phyloP scores from a whole-genome alignment of 2,888 invertebrate genomes.

The Acleris laterana region DNA sequence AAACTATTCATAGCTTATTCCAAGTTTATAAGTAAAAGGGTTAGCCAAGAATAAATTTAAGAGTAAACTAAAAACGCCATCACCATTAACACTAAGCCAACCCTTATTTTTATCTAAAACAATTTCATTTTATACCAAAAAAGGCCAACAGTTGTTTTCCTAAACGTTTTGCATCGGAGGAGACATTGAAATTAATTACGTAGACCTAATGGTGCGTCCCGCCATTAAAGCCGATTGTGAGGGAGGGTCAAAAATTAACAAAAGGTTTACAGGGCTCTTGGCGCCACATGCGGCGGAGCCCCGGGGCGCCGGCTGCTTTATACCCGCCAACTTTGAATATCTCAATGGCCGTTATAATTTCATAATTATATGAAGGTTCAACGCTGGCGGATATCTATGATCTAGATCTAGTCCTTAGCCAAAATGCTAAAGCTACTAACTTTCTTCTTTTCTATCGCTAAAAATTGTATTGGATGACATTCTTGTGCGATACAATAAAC shows the following conservation, averaged over 20 bases:
- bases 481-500: no score
- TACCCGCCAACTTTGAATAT: conserved; percentile 33
- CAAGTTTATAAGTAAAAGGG: no score
- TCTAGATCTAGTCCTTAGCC: no score
- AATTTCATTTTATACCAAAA: conserved; percentile 4
- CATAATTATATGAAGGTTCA: conserved; percentile 8
- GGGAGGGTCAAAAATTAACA: conserved; percentile 38
- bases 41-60: no score
- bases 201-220: conserved; percentile 26
- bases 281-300: conserved; percentile 16
- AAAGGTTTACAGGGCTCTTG: conserved; percentile 29
- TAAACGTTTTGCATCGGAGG: conserved; percentile 21
- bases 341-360: conserved; percentile 22
- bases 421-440: no score
- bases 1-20: no score
- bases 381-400: neutral
- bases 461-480: no score
- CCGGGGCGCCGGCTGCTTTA: conserved; percentile 6
- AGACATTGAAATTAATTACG: conserved; percentile 36
- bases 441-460: no score
- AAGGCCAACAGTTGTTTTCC: conserved; percentile 18
- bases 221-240: conserved; percentile 34
- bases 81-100: no score
- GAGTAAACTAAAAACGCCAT: no score
- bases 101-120: no score